Conservation (phyloP, 2,113 vertebrate species). For the Heptranchias perlo region DNA sequence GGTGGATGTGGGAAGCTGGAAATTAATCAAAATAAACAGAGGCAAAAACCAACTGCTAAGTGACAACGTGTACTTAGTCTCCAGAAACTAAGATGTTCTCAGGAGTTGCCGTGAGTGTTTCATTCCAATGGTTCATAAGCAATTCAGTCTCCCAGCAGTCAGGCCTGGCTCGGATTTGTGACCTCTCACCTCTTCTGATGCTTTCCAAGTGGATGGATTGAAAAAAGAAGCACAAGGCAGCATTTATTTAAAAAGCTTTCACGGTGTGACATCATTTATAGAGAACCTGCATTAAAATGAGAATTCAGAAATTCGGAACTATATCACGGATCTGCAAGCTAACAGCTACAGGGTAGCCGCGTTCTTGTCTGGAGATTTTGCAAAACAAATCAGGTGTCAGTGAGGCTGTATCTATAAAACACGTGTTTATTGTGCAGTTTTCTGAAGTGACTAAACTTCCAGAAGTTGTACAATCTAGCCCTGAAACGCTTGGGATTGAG, state of each 20-base stretch:
- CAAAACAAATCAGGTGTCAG: background rate
- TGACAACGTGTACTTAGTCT: background rate
- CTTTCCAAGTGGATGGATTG: background rate
- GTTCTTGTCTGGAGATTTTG: background rate
- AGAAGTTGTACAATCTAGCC: background rate
- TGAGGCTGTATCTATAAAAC: background rate
- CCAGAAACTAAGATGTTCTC: background rate
- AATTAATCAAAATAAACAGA: background rate
- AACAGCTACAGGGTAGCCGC: background rate
- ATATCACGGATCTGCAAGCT: background rate
- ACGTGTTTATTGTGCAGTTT: background rate
- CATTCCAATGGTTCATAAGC: background rate
- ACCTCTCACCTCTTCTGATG: background rate
- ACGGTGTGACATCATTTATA: background rate
- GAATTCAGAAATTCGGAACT: background rate
- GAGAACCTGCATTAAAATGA: background rate
- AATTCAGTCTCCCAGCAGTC: background rate
- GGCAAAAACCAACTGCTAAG: background rate
- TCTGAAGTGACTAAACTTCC: background rate
- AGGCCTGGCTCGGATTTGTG: background rate
- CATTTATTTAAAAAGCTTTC: background rate
- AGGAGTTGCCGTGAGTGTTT: background rate
- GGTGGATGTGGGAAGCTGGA: background rate
- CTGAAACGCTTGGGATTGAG: background rate
- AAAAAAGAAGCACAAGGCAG: background rate